phyloP scores from a whole-genome alignment of 2,888 invertebrate genomes.

The Dendrolimus houi region DNA sequence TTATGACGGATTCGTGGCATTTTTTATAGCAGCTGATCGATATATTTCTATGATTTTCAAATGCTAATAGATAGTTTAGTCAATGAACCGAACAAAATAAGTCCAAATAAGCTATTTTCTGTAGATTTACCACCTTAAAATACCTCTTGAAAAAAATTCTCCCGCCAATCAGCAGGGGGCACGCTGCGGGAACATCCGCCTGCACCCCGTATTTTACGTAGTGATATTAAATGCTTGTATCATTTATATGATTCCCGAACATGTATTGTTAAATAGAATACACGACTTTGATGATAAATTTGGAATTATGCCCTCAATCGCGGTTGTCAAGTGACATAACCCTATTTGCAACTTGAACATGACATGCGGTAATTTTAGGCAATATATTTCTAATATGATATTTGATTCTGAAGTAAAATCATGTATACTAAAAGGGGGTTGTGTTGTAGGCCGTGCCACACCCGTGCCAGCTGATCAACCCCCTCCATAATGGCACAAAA shows the following conservation, averaged over 20 bases:
- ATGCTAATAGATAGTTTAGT: slow-evolving; percentile 28
- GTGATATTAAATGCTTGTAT: slow-evolving; percentile 20
- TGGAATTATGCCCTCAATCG: slow-evolving; percentile 47
- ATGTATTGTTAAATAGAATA: slow-evolving; percentile 21
- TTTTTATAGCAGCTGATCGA: slow-evolving; percentile 65
- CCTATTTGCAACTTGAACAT: slow-evolving; percentile 68
- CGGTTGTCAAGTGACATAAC: slow-evolving; percentile 73
- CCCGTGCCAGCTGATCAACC: slow-evolving; percentile 34
- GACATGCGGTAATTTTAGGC: slow-evolving; percentile 71
- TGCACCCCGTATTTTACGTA: slow-evolving; percentile 27
- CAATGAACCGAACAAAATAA: slow-evolving; percentile 36
- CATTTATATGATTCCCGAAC: slow-evolving; percentile 17
- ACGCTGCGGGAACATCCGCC: slow-evolving; percentile 50
- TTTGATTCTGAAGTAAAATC: slow-evolving; percentile 18
- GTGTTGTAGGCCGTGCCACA: slow-evolving; percentile 47
- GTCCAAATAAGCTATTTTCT: slow-evolving; percentile 22
- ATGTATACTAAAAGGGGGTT: slow-evolving; percentile 23
- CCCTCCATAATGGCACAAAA: slow-evolving; percentile 60
- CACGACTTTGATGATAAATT: slow-evolving; percentile 28
- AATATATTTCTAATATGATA: slow-evolving; percentile 33
- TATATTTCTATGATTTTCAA: slow-evolving; percentile 33
- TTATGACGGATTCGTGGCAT: slow-evolving; percentile 75
- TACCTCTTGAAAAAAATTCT: slow-evolving; percentile 47
- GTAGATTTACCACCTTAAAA: slow-evolving; percentile 29
- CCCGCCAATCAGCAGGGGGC: slow-evolving; percentile 74